Conservation (phyloP, 1,140 invertebrate genomes). For the Antheraea mylitta region DNA sequence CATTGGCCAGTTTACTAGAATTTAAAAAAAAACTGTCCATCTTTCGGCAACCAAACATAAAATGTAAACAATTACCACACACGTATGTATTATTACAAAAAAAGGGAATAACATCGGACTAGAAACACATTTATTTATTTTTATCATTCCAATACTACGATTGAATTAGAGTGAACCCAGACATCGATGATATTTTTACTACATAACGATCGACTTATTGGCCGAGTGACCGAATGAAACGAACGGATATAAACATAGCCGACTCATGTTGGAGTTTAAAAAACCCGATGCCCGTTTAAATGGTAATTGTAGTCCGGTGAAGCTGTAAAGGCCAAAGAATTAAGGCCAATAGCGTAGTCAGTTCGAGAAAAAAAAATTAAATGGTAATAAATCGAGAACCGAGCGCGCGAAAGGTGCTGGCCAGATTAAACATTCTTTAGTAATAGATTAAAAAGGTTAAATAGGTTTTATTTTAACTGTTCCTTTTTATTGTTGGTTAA, state of each 20-base stretch:
- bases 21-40: no score
- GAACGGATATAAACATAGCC: constrained; percentile 21
- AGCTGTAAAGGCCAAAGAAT: no score
- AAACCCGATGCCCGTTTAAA: constrained; percentile 18
- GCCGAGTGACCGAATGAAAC: constrained; percentile 37
- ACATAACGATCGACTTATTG: constrained; percentile 24
- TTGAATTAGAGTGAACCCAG: constrained; percentile 5
- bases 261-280: background rate
- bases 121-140: background rate
- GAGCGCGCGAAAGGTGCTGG: constrained; percentile 12
- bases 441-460: background rate
- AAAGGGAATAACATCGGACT: background rate
- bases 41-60: background rate
- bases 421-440: background rate
- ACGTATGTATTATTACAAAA: background rate
- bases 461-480: no score
- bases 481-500: no score
- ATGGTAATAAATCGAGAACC: background rate
- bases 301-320: no score
- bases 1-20: no score
- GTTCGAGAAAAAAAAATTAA: no score
- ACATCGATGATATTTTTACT: constrained; percentile 21
- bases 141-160: background rate
- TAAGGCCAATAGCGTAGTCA: no score
- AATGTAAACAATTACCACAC: background rate